Conservation (phyloP, 1,140 invertebrate genomes). For the Eupristina koningsbergeri region DNA sequence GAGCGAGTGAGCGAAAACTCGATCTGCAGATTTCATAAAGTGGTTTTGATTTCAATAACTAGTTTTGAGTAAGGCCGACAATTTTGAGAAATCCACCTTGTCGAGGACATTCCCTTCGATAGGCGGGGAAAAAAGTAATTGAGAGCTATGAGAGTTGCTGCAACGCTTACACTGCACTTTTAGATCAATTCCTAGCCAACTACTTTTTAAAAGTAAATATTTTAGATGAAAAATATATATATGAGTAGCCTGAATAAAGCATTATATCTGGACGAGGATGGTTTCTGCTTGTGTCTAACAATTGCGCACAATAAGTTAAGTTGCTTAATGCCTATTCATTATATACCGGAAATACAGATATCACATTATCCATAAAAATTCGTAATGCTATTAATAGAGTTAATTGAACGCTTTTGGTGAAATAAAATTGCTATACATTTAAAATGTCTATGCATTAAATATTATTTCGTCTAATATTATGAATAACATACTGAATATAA, state of each 20-base stretch:
- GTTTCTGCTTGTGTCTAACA: background rate
- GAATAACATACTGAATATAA: too few relatives aligned
- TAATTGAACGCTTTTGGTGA: too few relatives aligned
- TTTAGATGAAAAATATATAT: background rate
- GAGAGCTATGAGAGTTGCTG: conserved; percentile 15
- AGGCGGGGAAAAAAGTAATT: conserved; percentile 27
- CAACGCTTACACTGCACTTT: conserved; percentile 30
- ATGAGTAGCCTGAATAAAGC: background rate
- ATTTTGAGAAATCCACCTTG: conserved; percentile 47
- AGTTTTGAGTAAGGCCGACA: conserved; percentile 31
- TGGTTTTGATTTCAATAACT: conserved; percentile 50
- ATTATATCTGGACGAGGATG: background rate
- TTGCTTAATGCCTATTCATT: background rate
- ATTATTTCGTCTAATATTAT: too few relatives aligned
- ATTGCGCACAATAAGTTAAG: background rate
- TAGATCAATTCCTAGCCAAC: background rate
- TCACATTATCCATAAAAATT: too few relatives aligned
- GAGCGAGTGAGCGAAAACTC: conserved; percentile 33
- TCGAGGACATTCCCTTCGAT: conserved; percentile 47
- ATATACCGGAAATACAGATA: background rate
- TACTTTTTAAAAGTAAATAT: conserved; percentile 10
- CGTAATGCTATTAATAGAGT: too few relatives aligned
- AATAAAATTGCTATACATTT: too few relatives aligned
- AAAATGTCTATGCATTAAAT: too few relatives aligned
- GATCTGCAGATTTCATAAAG: conserved; percentile 45